A percentile compares a stretch with the other conserved stretches of the same genome.
Evolutionary conservation across 2,888 invertebrate species (phyloP).

Genomic region (Trissonchulus latispiculum): DNA sequence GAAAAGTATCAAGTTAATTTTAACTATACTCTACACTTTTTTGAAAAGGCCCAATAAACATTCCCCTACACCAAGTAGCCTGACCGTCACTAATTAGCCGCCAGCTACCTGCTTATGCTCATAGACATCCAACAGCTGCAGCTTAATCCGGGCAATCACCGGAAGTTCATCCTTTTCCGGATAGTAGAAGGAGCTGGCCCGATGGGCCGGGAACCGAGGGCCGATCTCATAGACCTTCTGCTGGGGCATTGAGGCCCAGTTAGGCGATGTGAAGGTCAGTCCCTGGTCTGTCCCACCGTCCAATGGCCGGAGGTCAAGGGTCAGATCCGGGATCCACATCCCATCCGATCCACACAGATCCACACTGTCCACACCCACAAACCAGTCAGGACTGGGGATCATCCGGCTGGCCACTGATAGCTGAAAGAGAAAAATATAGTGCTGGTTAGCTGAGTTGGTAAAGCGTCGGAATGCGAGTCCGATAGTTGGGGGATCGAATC

Average conservation of each 20-base stretch:
- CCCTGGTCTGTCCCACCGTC: slow-evolving; percentile 92
- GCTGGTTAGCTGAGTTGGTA: too few species aligned
- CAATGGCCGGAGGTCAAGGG: slow-evolving; percentile 77
- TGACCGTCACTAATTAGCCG: too few species aligned
- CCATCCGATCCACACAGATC: slow-evolving; percentile 81
- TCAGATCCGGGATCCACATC: slow-evolving; percentile 79
- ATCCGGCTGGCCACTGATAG: slow-evolving; percentile 52
- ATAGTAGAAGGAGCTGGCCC: slow-evolving; percentile 87
- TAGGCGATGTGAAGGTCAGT: slow-evolving; percentile 88
- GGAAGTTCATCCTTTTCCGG: slow-evolving; percentile 74
- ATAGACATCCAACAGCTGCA: slow-evolving; percentile 37
- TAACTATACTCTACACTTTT: too few species aligned
- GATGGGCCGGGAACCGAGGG: slow-evolving; percentile 74
- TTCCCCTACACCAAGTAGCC: too few species aligned
- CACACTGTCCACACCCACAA: slow-evolving; percentile 75
- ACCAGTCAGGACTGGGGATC: slow-evolving; percentile 90
- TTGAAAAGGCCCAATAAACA: too few species aligned
- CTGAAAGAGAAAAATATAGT: too few species aligned
- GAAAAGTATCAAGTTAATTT: too few species aligned
- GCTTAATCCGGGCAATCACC: slow-evolving; percentile 68
- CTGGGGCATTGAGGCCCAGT: slow-evolving; percentile 83
- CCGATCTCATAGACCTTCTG: slow-evolving; percentile 79
- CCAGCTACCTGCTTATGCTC: too few species aligned
- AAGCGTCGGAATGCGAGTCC: too few species aligned
- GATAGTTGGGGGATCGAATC: too few species aligned